phyloP scores from a whole-genome alignment of 2,888 invertebrate genomes.

The Quadriops clusia region DNA sequence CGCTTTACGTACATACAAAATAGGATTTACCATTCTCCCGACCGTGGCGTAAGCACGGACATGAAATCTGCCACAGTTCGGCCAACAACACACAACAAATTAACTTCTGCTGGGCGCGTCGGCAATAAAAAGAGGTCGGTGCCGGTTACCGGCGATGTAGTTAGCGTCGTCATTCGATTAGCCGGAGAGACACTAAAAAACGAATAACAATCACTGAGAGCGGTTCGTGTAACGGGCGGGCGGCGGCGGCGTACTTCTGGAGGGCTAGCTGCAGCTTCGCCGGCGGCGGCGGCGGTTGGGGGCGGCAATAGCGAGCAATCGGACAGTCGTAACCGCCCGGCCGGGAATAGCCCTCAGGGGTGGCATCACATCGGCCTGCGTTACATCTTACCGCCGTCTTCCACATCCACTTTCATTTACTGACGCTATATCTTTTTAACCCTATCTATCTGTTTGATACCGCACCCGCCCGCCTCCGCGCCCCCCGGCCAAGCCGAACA shows the following conservation, averaged over 20 bases:
- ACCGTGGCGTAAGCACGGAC: too few relatives aligned
- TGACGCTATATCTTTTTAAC: constrained; percentile 27
- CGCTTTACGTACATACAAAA: too few relatives aligned
- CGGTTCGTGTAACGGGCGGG: constrained; percentile 22
- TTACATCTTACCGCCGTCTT: constrained; percentile 24
- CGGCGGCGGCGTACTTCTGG: constrained; percentile 11
- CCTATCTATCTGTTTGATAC: too few relatives aligned
- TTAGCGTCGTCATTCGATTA: constrained; percentile 33
- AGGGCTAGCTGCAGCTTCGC: too few relatives aligned
- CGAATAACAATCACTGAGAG: constrained; percentile 32
- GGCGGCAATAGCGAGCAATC: constrained; percentile 41
- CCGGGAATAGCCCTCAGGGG: constrained; percentile 47
- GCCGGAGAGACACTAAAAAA: constrained; percentile 30
- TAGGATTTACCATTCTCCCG: too few relatives aligned
- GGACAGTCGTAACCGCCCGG: constrained; percentile 49
- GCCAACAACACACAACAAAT: constrained; percentile 27
- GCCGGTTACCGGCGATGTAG: constrained; percentile 22
- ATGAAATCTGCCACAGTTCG: too few relatives aligned
- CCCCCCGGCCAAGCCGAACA: too few relatives aligned
- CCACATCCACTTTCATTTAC: constrained; percentile 31
- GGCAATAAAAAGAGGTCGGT: constrained; percentile 24
- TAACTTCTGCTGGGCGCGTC: constrained; percentile 24
- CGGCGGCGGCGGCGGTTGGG: too few relatives aligned
- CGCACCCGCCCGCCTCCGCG: too few relatives aligned
- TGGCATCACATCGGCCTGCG: constrained; percentile 34